Evolutionary conservation across 2,113 vertebrate species (phyloP).

Genomic region (Camelus bactrianus): DNA sequence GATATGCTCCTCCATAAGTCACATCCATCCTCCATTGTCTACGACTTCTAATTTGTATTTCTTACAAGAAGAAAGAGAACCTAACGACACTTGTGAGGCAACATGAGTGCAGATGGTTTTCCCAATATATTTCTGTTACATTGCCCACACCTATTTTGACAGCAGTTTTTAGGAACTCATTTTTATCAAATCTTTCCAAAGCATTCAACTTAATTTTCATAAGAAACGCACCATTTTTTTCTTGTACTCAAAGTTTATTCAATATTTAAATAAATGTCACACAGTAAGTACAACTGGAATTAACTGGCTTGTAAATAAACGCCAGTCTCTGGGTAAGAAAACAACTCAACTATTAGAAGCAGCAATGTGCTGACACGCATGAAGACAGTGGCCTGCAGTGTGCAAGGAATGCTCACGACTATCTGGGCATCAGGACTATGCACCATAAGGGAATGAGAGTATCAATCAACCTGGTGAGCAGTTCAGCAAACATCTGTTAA

Average conservation of each 20-base stretch:
- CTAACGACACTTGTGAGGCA: background rate
- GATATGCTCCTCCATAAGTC: background rate
- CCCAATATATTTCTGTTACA: background rate
- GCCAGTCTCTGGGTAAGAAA: background rate
- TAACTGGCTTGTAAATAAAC: conserved; percentile 26
- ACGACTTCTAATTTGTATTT: conserved; percentile 32
- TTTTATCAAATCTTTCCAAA: conserved; percentile 51
- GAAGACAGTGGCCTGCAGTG: background rate
- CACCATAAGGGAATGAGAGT: background rate
- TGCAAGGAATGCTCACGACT: background rate
- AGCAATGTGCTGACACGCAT: background rate
- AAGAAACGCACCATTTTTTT: conserved; percentile 1
- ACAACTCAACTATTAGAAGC: background rate
- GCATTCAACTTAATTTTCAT: conserved; percentile 45
- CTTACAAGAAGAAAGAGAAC: conserved; percentile 45
- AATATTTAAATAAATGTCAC: conserved; percentile 22
- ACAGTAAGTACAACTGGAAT: background rate
- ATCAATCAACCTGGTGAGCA: background rate
- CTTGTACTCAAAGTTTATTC: conserved; percentile 1
- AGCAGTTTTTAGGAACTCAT: conserved; percentile 18
- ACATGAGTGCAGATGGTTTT: background rate
- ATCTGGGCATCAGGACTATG: background rate
- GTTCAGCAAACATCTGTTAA: background rate
- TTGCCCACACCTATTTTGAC: background rate
- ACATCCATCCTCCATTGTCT: background rate